Base-by-base conservation (phyloP, 2,888 invertebrate species). In the Eugnorisma glareosa region DNA sequence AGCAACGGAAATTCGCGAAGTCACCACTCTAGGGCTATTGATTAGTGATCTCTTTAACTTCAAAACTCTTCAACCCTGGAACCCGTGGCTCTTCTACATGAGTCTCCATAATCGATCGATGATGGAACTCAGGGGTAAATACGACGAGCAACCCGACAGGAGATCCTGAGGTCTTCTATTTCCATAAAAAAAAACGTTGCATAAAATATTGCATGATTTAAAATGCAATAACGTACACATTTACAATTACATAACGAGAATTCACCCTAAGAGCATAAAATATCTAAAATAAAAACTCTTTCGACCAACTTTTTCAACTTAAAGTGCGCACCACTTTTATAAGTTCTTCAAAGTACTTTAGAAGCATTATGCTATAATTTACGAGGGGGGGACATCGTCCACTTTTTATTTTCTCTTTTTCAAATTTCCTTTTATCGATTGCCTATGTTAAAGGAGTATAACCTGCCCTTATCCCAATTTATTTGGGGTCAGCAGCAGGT, bases 291-390 rank as follows among this genome's bases (percentile, higher is more conserved):
- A 37, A 51, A 63, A 28, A 66, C 67, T 82, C 77, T 82, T 82
- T 78, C n/a, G 48, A 57, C 35, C n/a, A 68, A 37, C 37, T 67
- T 66, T 79, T 81, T 48, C 2, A 51, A 64, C 67, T 43, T 64
- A 24, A 73, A 67, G 24, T 69, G n/a, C 43, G 69, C 54, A 67
- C 66, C 69, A 70, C 31, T 84, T 63, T 54, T 31, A 40, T 61
- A 69, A 77, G 64, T 73, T 69, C 21, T 15, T 24, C 48, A 70
- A 69, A 66, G 69, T 54, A n/a, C 59, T 71, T 80, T 54, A 24
- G 7, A 57, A 80, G 69, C 70, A 57, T 28, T 57, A 61, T 73
- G 59, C n/a, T 67, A 31, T 43, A 80, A 84, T 69, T 84, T 61
- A 73, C 15, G 64, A 66, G 15, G 7, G 15, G 7, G 15, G 15